Percentiles rank a stretch among this genome's conserved stretches.
These are phyloP conservation scores for Labeo rohita DNA, from an alignment of 2,113 vertebrate genomes.

Conservation along the genomic window DNA sequence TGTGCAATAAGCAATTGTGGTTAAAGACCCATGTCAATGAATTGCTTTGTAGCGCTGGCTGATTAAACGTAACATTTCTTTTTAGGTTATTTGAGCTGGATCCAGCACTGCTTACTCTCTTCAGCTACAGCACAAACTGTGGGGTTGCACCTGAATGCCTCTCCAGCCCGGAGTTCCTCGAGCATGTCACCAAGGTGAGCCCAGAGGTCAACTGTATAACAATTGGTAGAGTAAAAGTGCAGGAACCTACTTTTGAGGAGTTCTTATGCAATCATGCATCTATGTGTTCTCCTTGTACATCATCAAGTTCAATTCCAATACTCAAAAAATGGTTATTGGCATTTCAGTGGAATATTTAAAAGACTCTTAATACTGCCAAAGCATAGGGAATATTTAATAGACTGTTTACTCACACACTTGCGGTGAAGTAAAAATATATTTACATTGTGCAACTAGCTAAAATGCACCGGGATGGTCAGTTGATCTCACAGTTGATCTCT, in stretches of 20 bases:
- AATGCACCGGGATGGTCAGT: no score
- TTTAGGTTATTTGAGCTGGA: constrained; percentile 91
- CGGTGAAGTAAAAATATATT: background rate
- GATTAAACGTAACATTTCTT: constrained; percentile 58
- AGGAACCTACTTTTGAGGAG: background rate
- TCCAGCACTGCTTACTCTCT: constrained; percentile 85
- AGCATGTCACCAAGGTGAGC: constrained; percentile 93
- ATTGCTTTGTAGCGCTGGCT: background rate
- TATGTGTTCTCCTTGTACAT: background rate
- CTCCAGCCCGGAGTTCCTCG: constrained; percentile 88
- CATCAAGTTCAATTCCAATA: background rate
- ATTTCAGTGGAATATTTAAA: background rate
- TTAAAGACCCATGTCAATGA: background rate
- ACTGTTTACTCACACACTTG: background rate
- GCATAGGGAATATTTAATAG: background rate
- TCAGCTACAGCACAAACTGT: constrained; percentile 88
- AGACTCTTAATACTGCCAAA: background rate
- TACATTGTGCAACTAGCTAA: no score
- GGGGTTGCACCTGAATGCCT: constrained; percentile 87
- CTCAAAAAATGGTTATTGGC: background rate
- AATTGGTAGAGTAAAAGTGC: background rate
- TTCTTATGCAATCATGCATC: background rate
- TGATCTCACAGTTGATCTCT: no score
- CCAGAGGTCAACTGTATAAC: background rate
- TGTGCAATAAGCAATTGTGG: background rate